A percentile compares a stretch with the other conserved stretches of the same genome.
phyloP scores from a whole-genome alignment of 2,888 invertebrate genomes.

The Pristionchus exspectatus region DNA sequence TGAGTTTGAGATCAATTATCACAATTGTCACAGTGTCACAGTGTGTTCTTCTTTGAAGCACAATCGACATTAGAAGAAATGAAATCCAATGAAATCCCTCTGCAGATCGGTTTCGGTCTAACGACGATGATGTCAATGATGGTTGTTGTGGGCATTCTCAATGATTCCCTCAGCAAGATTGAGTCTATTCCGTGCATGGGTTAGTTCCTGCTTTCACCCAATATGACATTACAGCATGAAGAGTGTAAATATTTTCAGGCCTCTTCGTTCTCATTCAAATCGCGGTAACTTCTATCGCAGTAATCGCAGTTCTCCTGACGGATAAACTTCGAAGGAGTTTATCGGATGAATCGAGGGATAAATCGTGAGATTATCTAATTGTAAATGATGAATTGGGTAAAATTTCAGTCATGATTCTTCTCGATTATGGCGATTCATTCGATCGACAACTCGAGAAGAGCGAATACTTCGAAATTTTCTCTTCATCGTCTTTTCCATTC shows the following conservation, averaged over 20 bases:
- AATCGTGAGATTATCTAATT: neutral
- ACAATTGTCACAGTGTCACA: neutral
- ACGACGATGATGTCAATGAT: slow-evolving; percentile 46
- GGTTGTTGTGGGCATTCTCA: slow-evolving; percentile 37
- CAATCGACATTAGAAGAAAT: neutral
- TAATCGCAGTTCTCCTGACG: neutral
- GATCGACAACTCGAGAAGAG: neutral
- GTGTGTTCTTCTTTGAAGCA: too few species aligned
- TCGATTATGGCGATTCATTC: slow-evolving; percentile 19
- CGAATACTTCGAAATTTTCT: neutral
- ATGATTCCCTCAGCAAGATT: slow-evolving; percentile 39
- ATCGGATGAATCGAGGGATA: neutral
- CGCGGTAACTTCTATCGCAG: neutral
- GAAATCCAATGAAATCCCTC: neutral
- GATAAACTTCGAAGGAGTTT: neutral
- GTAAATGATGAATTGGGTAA: neutral
- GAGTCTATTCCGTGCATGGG: slow-evolving; percentile 29
- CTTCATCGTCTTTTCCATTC: slow-evolving; percentile 14
- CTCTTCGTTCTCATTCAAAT: slow-evolving; percentile 46
- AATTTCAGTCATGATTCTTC: slow-evolving; percentile 37
- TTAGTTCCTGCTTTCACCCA: neutral
- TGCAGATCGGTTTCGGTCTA: slow-evolving; percentile 22
- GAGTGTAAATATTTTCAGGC: neutral
- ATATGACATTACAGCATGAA: too few species aligned
- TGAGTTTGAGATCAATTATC: neutral